phyloP scores from a whole-genome alignment of 2,113 vertebrate genomes.

The Oreotrochilus melanogaster region DNA sequence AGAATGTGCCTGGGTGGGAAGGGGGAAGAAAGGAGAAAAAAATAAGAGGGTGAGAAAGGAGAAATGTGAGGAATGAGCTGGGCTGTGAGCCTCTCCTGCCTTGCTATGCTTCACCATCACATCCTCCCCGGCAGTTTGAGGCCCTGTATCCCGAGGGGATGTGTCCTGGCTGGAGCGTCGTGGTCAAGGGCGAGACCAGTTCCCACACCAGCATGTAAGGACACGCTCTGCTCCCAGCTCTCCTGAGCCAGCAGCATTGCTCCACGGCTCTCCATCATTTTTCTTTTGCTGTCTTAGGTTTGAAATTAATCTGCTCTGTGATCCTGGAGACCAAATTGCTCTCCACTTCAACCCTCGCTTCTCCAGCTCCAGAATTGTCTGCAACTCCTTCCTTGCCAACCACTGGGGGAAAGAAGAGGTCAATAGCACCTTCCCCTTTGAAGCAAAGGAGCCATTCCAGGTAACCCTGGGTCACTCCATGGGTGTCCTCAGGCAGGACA shows the following conservation, averaged over 20 bases:
- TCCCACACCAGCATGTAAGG: slow-evolving; percentile 78
- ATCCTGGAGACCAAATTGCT: slow-evolving; percentile 77
- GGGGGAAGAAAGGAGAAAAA: neutral
- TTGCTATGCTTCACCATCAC: neutral
- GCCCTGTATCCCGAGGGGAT: slow-evolving; percentile 82
- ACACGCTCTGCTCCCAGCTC: rapidly evolving
- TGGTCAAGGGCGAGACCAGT: slow-evolving; percentile 77
- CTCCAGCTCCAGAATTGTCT: slow-evolving; percentile 75
- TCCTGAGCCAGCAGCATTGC: rapidly evolving
- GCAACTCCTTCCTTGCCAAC: slow-evolving; percentile 80
- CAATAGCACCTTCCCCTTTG: slow-evolving; percentile 74
- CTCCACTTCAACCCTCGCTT: slow-evolving; percentile 85
- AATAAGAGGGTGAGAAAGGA: neutral
- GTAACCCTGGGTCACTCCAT: slow-evolving; percentile 32
- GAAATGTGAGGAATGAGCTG: neutral
- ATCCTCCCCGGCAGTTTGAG: slow-evolving; percentile 76
- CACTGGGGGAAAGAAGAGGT: slow-evolving; percentile 82
- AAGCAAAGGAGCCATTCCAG: slow-evolving; percentile 80
- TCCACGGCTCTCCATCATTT: neutral
- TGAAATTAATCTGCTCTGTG: slow-evolving; percentile 83
- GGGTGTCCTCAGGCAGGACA: neutral
- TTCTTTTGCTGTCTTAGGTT: slow-evolving; percentile 70
- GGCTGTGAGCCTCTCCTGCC: neutral
- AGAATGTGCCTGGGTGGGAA: neutral
- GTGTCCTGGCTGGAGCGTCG: slow-evolving; percentile 82